Evolutionary conservation across 2,888 invertebrate species (phyloP), one percentile per base, ranked within the genome.

Genomic region (Dendrolimus houi): DNA sequence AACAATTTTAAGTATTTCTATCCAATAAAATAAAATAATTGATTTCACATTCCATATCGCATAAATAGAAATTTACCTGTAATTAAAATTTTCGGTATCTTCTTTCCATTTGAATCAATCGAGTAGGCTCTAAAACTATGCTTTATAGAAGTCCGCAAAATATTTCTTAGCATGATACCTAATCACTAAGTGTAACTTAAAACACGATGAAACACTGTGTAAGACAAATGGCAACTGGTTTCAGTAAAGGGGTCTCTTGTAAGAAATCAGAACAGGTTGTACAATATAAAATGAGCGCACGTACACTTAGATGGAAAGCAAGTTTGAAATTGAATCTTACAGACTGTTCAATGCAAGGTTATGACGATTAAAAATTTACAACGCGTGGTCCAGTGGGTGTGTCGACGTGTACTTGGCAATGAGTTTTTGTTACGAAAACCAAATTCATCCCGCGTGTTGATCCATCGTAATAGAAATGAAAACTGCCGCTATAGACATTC

Each of bases 11-110:
- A 29, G 29, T 29, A 29, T 29, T 29, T 29, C 29, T 29, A 29
- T 29, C 29, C 29, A 29, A 29, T 6, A 29, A 29, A 29, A 29
- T 29, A 29, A 29, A 29, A 6, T 29, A 29, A 29, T 29, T 6
- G 29, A 29, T 29, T 29, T 29, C 29, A 29, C 29, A 29, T 29
- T 29, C 6, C 29, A 29, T 29, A 29, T 29, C 29, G 29, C 29
- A 29, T 29, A 29, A 41, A 17, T 41, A 62, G 52, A 59, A 68
- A 83, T 85, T 89, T 73, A 92, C 92, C 93, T 54, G 93, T 93
- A 53, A 93, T 93, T 54, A 93, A 80, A 69, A 93, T 92, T 75
- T 91, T 90, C 41, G 93, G 93, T 8, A 87, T 76, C 56, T 74
- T 83, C 62, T 74, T 74, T 54, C 66, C 69, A 53, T 68, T 61